Evolutionary conservation across 2,113 vertebrate genomes (phyloP).

Genomic region (Hassar affinis): DNA sequence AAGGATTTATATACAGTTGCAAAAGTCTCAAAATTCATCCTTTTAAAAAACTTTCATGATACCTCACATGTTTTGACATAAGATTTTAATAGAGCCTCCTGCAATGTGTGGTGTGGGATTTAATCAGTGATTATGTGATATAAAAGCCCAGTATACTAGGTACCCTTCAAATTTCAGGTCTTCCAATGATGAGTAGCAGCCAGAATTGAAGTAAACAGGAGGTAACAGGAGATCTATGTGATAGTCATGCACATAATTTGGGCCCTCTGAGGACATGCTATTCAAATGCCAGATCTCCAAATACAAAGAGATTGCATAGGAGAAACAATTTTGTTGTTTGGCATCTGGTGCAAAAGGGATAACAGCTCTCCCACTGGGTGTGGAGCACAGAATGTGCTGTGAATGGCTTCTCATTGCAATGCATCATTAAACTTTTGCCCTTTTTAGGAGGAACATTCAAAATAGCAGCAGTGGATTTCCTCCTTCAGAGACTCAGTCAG

Average conservation of each 20-base stretch:
- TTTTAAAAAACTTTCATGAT: background rate
- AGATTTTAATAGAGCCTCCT: background rate
- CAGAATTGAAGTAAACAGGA: background rate
- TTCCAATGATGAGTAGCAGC: background rate
- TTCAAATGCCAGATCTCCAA: conserved; percentile 21
- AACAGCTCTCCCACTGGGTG: conserved; percentile 4
- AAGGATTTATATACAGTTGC: background rate
- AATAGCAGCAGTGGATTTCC: conserved; percentile 16
- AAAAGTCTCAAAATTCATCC: background rate
- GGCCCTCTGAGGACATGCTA: background rate
- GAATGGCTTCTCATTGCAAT: conserved; percentile 35
- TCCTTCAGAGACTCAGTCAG: conserved; percentile 20
- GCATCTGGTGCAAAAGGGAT: conserved; percentile 12
- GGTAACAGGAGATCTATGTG: conserved; percentile 5
- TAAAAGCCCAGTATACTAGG: no score
- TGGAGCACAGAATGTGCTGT: conserved; percentile 19
- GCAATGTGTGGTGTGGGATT: background rate
- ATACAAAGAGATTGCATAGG: background rate
- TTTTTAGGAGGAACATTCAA: conserved; percentile 21
- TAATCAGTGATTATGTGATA: background rate
- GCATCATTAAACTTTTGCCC: conserved; percentile 39
- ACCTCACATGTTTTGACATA: background rate
- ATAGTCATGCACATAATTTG: conserved; percentile 1
- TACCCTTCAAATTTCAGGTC: background rate
- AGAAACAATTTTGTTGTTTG: conserved; percentile 24